Base-by-base conservation (phyloP, 1,140 invertebrate genomes). In the Penaeus indicus region DNA sequence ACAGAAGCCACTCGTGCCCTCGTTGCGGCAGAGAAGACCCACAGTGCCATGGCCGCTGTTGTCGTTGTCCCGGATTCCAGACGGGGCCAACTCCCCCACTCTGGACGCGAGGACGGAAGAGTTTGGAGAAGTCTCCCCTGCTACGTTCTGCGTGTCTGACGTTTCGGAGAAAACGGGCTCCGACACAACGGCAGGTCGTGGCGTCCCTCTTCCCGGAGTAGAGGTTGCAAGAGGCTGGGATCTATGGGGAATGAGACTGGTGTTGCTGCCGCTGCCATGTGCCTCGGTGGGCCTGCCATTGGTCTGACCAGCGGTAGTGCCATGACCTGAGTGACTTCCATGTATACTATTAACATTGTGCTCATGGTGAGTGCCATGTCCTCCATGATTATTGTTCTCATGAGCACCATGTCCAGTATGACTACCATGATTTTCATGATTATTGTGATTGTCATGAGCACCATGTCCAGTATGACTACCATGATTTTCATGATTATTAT, bases 51-150 rank as follows among this genome's bases (percentile, higher is more conserved):
- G 72, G 1, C 22, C 18, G 27, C 42, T 27, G 60, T 85, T 85
- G 19, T 27, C 42, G 64, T 85, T 85, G 84, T 78, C 72, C 27
- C 54, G 38, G 25, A 85, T 47, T 25, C 84, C 64, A 4, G 72
- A 42, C 63, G 64, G 27, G 0, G 27, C 25, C 13, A 84, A 13
- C 21, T 64, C 63, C 27, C 25, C 82, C 8, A 64, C 18, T 18
- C 63, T 47, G 22, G 32, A 2, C n/a, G 27, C 27, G 60, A 67
- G 32, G 38, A 54, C 16, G 54, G 10, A 13, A 11, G 54, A 54
- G 11, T 54, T 16, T 54, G 54, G 54, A 16, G 54, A 54, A 54
- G 54, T 13, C 2, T 16, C 54, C 16, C 54, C 54, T 54, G 10
- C 11, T 54, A 54, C 16, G 54, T 16, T 54, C 10, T 54, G 10